Percentiles rank a stretch among this genome's conserved stretches.
Evolutionary conservation across 2,888 invertebrate species (phyloP).

Genomic region (Dicranocentrus wangi): DNA sequence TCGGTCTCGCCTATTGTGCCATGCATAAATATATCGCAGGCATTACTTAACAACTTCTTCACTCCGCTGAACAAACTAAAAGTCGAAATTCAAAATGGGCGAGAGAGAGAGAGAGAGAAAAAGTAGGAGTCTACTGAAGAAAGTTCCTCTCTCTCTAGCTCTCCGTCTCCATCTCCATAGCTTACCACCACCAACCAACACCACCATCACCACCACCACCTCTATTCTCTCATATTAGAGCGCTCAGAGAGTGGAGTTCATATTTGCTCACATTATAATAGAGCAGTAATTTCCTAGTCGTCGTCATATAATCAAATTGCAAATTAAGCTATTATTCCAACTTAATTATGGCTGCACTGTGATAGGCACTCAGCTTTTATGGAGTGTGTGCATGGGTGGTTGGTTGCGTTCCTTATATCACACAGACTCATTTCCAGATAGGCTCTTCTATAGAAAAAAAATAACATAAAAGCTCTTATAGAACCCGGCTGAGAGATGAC

Average conservation of each 20-base stretch:
- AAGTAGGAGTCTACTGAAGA: not conserved
- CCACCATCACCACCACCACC: too few species aligned
- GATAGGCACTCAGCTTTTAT: conserved; percentile 68
- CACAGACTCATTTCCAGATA: conserved; percentile 44
- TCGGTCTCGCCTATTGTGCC: conserved; percentile 51
- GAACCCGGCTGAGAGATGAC: too few species aligned
- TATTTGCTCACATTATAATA: conserved; percentile 67
- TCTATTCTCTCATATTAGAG: too few species aligned
- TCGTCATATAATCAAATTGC: conserved; percentile 72
- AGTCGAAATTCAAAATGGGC: conserved; percentile 10
- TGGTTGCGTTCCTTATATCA: conserved; percentile 41
- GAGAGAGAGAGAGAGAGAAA: conserved; percentile 22
- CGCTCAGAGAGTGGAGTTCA: conserved; percentile 37
- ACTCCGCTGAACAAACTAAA: conserved; percentile 48
- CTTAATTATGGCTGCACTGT: conserved; percentile 72
- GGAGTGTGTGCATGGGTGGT: conserved; percentile 52
- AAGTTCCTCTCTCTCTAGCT: too few species aligned
- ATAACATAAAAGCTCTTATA: too few species aligned
- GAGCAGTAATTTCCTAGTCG: conserved; percentile 69
- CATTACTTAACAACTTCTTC: conserved; percentile 53
- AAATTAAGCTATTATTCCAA: conserved; percentile 73
- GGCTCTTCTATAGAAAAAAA: not conserved
- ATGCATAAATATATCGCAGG: conserved; percentile 49
- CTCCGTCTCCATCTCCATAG: too few species aligned
- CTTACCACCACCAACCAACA: too few species aligned